Percentiles rank a stretch among this genome's conserved stretches.
Evolutionary conservation across 2,888 invertebrate species (phyloP).

Genomic region (Scaeva pyrastri): DNA sequence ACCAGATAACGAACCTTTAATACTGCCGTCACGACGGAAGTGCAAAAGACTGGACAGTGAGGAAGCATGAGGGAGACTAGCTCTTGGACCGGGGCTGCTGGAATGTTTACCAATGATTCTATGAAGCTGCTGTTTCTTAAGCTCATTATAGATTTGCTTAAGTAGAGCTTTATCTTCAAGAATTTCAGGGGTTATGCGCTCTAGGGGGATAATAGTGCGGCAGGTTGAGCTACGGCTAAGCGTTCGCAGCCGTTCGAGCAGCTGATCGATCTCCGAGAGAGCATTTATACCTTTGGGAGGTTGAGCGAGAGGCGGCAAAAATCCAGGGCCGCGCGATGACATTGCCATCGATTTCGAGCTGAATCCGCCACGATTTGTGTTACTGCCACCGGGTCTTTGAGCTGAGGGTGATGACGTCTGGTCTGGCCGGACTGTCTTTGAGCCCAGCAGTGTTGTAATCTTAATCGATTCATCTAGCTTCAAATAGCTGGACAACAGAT

Average conservation of each 20-base stretch:
- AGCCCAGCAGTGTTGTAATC: conserved; percentile 79
- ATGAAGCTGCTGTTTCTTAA: conserved; percentile 82
- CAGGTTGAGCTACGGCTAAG: conserved; percentile 76
- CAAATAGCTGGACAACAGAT: conserved; percentile 79
- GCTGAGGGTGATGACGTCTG: conserved; percentile 81
- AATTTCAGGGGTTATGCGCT: conserved; percentile 89
- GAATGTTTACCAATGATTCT: conserved; percentile 80
- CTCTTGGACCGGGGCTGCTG: conserved; percentile 62
- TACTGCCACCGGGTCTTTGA: conserved; percentile 77
- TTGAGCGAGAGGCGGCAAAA: conserved; percentile 70
- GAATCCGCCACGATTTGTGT: conserved; percentile 33
- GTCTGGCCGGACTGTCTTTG: conserved; percentile 81
- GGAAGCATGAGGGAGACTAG: conserved; percentile 77
- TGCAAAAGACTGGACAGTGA: conserved; percentile 78
- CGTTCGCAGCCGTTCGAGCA: conserved; percentile 78
- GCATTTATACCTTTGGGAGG: conserved; percentile 58
- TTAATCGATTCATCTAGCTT: conserved; percentile 80
- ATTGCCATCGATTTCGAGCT: conserved; percentile 69
- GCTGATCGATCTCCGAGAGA: conserved; percentile 77
- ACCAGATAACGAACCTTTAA: conserved; percentile 31
- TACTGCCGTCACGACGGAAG: conserved; percentile 71
- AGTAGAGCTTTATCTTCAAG: conserved; percentile 90
- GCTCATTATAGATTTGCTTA: conserved; percentile 84
- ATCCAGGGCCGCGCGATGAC: conserved; percentile 76
- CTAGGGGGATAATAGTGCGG: conserved; percentile 82